These are phyloP conservation scores for Cromileptes altivelis DNA, from an alignment of 2,113 vertebrate species.

Conservation along the genomic window DNA sequence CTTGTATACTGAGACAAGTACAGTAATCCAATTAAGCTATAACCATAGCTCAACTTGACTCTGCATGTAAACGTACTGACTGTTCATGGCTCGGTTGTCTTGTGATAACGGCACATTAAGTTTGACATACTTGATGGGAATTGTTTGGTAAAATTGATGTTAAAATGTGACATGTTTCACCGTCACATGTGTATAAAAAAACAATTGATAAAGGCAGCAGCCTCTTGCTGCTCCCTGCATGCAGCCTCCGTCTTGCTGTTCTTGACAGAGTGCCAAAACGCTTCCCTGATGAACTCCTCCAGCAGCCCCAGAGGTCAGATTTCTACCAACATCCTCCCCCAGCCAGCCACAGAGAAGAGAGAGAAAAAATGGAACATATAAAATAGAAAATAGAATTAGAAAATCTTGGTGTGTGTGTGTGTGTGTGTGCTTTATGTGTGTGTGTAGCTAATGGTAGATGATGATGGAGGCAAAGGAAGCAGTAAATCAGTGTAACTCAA, in stretches of 20 bases:
- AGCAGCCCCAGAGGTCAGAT: constrained; percentile 21
- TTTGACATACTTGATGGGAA: not conserved
- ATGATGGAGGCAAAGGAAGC: constrained; percentile 52
- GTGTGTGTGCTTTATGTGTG: constrained; percentile 25
- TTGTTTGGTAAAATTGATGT: not conserved
- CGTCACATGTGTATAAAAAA: not conserved
- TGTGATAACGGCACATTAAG: too few species aligned
- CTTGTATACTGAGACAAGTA: too few species aligned
- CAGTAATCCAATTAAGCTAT: too few species aligned
- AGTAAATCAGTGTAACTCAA: constrained; percentile 60
- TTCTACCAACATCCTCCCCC: constrained; percentile 14
- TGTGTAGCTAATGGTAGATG: constrained; percentile 30
- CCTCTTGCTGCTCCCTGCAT: not conserved
- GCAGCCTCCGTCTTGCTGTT: not conserved
- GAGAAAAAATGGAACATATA: not conserved
- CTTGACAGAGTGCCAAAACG: constrained; percentile 15
- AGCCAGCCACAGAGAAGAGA: not conserved
- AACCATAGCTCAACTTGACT: too few species aligned
- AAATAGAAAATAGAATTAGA: constrained; percentile 43
- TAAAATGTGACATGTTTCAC: not conserved
- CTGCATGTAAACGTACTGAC: too few species aligned
- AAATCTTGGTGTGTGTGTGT: constrained; percentile 15
- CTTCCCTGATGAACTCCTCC: constrained; percentile 28
- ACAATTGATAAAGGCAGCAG: not conserved
- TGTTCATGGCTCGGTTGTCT: too few species aligned